Conservation (phyloP, 2,888 invertebrate species). For the Caenorhabditis parvicauda region DNA sequence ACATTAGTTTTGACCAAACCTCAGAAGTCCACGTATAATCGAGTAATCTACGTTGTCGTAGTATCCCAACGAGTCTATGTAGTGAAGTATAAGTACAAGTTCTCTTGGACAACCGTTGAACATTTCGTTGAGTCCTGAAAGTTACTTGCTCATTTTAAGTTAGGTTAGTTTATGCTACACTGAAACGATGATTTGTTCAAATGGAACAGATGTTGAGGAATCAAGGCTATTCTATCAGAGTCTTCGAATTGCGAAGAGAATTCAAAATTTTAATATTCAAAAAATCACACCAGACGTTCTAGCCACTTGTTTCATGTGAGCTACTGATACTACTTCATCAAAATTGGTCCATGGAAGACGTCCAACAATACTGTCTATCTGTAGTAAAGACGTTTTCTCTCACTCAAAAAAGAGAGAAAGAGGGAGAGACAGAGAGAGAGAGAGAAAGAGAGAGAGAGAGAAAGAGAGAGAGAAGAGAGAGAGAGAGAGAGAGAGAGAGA, state of each 20-base stretch:
- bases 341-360: conserved; percentile 44
- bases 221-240: too few relatives aligned
- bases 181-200: not conserved
- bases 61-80: conserved; percentile 32
- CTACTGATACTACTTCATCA: conserved; percentile 27
- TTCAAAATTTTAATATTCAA: not conserved
- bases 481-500: too few relatives aligned
- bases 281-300: conserved; percentile 5
- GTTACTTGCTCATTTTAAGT: not conserved
- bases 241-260: too few relatives aligned
- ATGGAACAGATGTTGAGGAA: not conserved
- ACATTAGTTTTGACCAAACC: conserved; percentile 1
- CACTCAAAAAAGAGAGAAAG: not conserved
- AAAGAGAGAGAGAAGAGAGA: too few relatives aligned
- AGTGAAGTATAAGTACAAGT: conserved; percentile 31
- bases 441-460: too few relatives aligned
- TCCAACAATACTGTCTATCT: conserved; percentile 49
- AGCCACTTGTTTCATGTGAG: conserved; percentile 19
- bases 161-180: too few relatives aligned
- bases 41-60: conserved; percentile 49
- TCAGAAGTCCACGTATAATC: conserved; percentile 29
- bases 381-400: not conserved
- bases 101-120: conserved; percentile 50
- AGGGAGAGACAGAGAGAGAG: too few relatives aligned
- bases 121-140: conserved; percentile 26